These are phyloP conservation scores for Papilio demoleus DNA, from an alignment of 2,888 invertebrate genomes.

Conservation along the genomic window DNA sequence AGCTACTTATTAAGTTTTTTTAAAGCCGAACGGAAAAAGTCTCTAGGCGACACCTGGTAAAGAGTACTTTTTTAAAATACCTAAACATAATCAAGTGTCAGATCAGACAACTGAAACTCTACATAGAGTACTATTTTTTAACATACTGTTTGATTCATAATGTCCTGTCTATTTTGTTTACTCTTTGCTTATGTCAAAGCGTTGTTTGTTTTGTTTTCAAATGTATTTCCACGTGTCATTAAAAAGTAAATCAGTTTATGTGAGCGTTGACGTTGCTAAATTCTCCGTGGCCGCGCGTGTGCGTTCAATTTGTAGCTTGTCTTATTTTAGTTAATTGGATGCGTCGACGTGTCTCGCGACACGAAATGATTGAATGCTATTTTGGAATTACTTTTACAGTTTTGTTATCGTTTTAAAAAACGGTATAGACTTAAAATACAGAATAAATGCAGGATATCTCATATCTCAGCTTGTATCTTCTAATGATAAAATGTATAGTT, in stretches of 20 bases:
- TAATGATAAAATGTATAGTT: too few relatives aligned
- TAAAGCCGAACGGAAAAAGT: too few relatives aligned
- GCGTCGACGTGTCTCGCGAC: constrained; percentile 32
- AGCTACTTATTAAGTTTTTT: too few relatives aligned
- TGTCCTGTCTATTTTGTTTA: not conserved
- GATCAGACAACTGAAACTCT: too few relatives aligned
- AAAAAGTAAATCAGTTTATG: constrained; percentile 40
- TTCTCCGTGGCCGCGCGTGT: constrained; percentile 58
- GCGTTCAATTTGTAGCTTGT: constrained; percentile 39
- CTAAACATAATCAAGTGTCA: too few relatives aligned
- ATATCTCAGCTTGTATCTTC: too few relatives aligned
- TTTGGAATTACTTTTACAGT: constrained; percentile 18
- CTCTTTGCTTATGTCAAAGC: not conserved
- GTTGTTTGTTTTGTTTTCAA: not conserved
- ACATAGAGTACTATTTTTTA: not conserved
- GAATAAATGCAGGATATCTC: too few relatives aligned
- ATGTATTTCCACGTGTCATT: constrained; percentile 29
- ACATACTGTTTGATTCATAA: too few relatives aligned
- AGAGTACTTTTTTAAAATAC: too few relatives aligned
- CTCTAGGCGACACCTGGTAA: too few relatives aligned
- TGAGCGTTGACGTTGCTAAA: constrained; percentile 60
- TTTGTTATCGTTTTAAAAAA: too few relatives aligned
- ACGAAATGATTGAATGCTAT: constrained; percentile 36
- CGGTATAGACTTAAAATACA: too few relatives aligned
- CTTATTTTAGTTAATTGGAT: constrained; percentile 40